Evolutionary conservation across 2,797 vertebrate genomes (phyloP).

Genomic region (Megalops cyprinoides): DNA sequence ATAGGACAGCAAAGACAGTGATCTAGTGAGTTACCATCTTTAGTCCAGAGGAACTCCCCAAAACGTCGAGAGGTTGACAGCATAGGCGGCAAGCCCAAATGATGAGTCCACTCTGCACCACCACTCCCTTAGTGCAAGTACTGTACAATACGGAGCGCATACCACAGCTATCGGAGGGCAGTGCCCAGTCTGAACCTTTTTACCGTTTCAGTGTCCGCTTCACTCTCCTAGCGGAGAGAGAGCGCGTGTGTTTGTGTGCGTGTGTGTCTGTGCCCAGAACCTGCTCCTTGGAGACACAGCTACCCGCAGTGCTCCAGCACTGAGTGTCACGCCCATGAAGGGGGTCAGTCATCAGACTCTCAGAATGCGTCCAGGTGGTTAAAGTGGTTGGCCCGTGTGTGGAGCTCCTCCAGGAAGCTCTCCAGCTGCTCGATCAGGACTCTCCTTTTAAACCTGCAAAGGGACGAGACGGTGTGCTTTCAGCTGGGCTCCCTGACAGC

Average conservation of each 20-base stretch:
- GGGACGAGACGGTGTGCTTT: conserved; percentile 28
- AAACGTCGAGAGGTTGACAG: background rate
- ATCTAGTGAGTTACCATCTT: background rate
- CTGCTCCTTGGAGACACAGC: background rate
- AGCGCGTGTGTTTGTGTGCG: background rate
- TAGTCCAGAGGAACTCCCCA: background rate
- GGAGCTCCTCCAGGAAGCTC: conserved; percentile 93
- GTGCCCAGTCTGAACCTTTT: background rate
- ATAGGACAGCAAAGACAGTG: background rate
- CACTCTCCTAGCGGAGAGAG: no score
- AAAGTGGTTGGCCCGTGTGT: conserved; percentile 85
- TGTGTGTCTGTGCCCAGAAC: no score
- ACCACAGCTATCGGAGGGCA: background rate
- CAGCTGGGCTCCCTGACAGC: background rate
- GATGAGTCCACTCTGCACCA: no score
- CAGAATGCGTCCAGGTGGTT: conserved; percentile 78
- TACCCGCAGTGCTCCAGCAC: background rate
- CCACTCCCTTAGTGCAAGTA: no score
- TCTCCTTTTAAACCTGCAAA: conserved; percentile 91
- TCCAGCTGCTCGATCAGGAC: conserved; percentile 96
- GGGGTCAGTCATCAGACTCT: background rate
- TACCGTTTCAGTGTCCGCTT: background rate
- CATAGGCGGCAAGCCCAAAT: background rate
- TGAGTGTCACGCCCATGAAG: no score
- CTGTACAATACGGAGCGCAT: no score